These are phyloP conservation scores for Drosophila serrata DNA, from an alignment of 1,140 invertebrate genomes.

Conservation along the genomic window DNA sequence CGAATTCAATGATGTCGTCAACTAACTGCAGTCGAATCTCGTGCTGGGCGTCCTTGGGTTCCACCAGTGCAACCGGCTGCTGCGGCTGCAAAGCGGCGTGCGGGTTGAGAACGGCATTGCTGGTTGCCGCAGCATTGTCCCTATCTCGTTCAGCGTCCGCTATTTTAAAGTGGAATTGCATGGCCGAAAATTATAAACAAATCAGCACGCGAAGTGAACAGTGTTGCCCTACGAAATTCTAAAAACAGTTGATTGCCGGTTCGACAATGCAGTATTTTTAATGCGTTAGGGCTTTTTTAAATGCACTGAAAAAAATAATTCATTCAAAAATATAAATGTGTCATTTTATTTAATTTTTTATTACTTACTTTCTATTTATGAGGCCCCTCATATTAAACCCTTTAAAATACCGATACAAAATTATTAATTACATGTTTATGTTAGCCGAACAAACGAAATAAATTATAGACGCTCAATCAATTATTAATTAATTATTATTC, in stretches of 20 bases:
- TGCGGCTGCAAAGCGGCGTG: constrained; percentile 73
- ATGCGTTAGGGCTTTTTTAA: neutral
- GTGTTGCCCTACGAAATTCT: constrained; percentile 5
- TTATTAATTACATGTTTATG: too few species aligned
- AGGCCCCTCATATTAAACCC: too few species aligned
- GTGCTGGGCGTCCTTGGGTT: constrained; percentile 82
- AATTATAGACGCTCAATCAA: too few species aligned
- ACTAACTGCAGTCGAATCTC: constrained; percentile 85
- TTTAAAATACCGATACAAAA: too few species aligned
- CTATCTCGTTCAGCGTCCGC: constrained; percentile 52
- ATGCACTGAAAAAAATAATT: constrained; percentile 3
- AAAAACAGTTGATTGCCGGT: neutral
- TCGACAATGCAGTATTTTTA: constrained; percentile 7
- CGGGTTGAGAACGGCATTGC: constrained; percentile 53
- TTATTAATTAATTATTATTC: too few species aligned
- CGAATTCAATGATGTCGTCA: neutral
- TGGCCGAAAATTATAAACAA: constrained; percentile 33
- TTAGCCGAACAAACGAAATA: too few species aligned
- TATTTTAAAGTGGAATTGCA: constrained; percentile 72
- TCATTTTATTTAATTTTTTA: too few species aligned
- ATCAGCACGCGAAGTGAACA: constrained; percentile 4
- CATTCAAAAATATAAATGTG: too few species aligned
- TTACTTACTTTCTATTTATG: too few species aligned
- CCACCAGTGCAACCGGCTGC: constrained; percentile 57
- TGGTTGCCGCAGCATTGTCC: constrained; percentile 25